Percentiles rank a stretch among this genome's conserved stretches.
phyloP scores from a whole-genome alignment of 1,140 invertebrate genomes.

The Battus philenor region DNA sequence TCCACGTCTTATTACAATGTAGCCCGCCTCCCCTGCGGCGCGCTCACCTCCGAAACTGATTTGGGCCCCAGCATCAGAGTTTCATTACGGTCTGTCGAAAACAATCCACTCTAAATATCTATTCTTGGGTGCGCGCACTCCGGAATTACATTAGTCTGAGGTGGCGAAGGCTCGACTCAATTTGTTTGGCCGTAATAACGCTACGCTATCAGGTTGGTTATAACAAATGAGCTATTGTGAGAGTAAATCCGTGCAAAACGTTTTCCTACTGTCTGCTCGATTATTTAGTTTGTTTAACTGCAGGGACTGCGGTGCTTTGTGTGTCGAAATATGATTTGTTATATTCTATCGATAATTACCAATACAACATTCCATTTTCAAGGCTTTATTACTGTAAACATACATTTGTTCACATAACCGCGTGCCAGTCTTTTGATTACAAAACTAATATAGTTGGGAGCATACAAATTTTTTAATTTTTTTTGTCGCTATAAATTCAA shows the following conservation, averaged over 20 bases:
- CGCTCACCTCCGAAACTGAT: slow-evolving; percentile 71
- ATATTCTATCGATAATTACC: slow-evolving; percentile 2
- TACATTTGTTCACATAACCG: too few relatives aligned
- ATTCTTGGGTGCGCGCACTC: slow-evolving; percentile 70
- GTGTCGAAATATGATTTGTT: slow-evolving; percentile 17
- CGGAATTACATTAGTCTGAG: slow-evolving; percentile 75
- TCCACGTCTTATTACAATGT: slow-evolving; percentile 74
- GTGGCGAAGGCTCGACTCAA: slow-evolving; percentile 74
- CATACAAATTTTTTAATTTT: too few relatives aligned
- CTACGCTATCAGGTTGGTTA: slow-evolving; percentile 71
- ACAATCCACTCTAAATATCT: slow-evolving; percentile 76
- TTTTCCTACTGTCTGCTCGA: slow-evolving; percentile 60
- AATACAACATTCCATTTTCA: too few relatives aligned
- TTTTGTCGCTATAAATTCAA: too few relatives aligned
- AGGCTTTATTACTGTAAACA: too few relatives aligned
- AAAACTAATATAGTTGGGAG: too few relatives aligned
- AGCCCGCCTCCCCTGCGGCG: slow-evolving; percentile 67
- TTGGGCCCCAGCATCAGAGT: slow-evolving; percentile 67
- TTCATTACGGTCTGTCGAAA: slow-evolving; percentile 76
- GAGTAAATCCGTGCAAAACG: slow-evolving; percentile 64
- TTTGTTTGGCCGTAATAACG: slow-evolving; percentile 74
- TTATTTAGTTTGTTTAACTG: slow-evolving; percentile 40
- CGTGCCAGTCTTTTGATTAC: too few relatives aligned
- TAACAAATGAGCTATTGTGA: slow-evolving; percentile 73
- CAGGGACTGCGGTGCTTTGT: slow-evolving; percentile 12